Evolutionary conservation across 2,888 invertebrate genomes (phyloP).

Genomic region (Sinopyrophorus schimmeli): DNA sequence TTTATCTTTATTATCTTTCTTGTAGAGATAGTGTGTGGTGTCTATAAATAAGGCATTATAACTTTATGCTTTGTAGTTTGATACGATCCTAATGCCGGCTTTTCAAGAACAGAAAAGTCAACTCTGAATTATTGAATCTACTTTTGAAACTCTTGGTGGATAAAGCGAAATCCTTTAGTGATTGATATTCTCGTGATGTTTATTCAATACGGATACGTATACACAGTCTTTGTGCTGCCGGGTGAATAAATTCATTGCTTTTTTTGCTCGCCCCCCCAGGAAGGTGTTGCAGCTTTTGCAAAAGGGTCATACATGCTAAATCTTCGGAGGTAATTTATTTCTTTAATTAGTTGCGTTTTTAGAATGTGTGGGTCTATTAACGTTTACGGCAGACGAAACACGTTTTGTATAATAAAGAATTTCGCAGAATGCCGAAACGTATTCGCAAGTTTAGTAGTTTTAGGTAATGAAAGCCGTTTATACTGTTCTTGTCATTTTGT

Average conservation of each 20-base stretch:
- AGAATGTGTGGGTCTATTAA: no score
- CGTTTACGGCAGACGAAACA: no score
- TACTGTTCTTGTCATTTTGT: no score
- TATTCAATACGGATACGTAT: constrained; percentile 42
- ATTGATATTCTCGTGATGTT: constrained; percentile 48
- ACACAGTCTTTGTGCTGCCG: constrained; percentile 25
- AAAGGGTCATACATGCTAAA: no score
- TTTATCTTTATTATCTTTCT: no score
- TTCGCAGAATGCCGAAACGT: no score
- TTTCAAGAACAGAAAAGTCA: constrained; percentile 42
- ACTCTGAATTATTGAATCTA: constrained; percentile 48
- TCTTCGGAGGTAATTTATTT: no score
- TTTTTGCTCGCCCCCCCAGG: constrained; percentile 6
- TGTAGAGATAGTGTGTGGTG: no score
- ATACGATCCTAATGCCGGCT: constrained; percentile 30
- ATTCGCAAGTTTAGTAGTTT: no score
- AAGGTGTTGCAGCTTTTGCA: constrained; percentile 16
- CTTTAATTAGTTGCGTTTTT: no score
- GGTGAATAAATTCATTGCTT: constrained; percentile 21
- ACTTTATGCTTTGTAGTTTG: constrained; percentile 29
- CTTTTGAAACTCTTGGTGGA: constrained; percentile 44
- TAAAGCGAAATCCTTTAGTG: constrained; percentile 46
- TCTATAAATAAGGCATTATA: constrained; percentile 11
- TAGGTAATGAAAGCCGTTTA: no score
- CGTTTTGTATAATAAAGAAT: no score